phyloP scores from a whole-genome alignment of 2,888 invertebrate species.

The Apeira syringaria region DNA sequence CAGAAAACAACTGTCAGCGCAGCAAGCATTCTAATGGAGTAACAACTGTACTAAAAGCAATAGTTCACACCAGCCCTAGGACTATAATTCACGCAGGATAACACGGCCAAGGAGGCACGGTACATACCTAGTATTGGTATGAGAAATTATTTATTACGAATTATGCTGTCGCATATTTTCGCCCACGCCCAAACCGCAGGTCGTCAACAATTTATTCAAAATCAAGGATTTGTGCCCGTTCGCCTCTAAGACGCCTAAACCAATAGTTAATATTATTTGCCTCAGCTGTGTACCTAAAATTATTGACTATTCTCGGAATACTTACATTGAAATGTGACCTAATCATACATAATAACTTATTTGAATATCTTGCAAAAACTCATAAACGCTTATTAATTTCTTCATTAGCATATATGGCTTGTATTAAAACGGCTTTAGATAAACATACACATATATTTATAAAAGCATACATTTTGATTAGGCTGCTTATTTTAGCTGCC shows the following conservation, averaged over 20 bases:
- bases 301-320: too few relatives aligned
- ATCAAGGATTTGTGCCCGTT: conserved; percentile 68
- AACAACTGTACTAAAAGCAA: conserved; percentile 10
- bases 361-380: too few relatives aligned
- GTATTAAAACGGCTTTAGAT: too few relatives aligned
- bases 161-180: conserved; percentile 59
- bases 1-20: too few relatives aligned
- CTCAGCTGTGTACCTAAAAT: conserved; percentile 33
- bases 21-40: conserved; percentile 4
- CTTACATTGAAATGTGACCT: too few relatives aligned
- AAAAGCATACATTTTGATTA: too few relatives aligned
- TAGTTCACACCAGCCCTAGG: conserved; percentile 6
- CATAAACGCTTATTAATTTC: too few relatives aligned
- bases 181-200: conserved; percentile 65
- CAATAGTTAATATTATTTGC: too few relatives aligned
- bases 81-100: conserved; percentile 19
- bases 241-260: conserved; percentile 39
- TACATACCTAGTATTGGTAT: conserved; percentile 22
- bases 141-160: conserved; percentile 23
- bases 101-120: conserved; percentile 19
- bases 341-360: too few relatives aligned
- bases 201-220: conserved; percentile 70
- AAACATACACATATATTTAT: too few relatives aligned
- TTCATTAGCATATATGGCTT: too few relatives aligned
- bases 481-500: too few relatives aligned